Evolutionary conservation across 2,888 invertebrate species (phyloP), one percentile per base, ranked within the genome.

Genomic region (Hanleya hanleyi): DNA sequence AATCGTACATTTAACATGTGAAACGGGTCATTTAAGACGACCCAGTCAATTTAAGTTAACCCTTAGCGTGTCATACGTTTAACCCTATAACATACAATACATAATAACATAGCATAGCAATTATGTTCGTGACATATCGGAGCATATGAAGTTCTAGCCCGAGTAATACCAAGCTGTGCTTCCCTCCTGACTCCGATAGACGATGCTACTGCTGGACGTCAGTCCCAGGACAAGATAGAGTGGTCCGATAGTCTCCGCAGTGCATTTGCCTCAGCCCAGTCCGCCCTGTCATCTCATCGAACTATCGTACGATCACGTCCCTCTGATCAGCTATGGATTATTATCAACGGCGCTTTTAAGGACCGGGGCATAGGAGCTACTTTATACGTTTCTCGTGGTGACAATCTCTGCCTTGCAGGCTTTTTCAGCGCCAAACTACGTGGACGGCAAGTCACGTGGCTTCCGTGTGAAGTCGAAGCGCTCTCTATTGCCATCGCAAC

Each of bases 401-500:
- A n/a, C n/a, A n/a, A n/a, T n/a, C n/a, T n/a, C n/a, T n/a, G n/a
- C n/a, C n/a, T n/a, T n/a, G n/a, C n/a, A n/a, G n/a, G n/a, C n/a
- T n/a, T 68, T 41, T 74, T 71, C 57, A 61, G 41, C 32, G 67
- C 70, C 6, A 74, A 74, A 38, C 68, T 69, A n/a, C 35, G 41
- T 38, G 67, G 76, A 70, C 70, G 71, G 35, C 79, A 81, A 66
- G 72, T 72, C 18, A 73, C 61, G 3, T 80, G 81, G 80, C 62
- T 82, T 29, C 77, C 81, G n/a, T 82, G 81, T 69, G 81, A 83
- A 66, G 67, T 81, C 22, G 81, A 82, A 62, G 81, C 81, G 6
- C 62, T 82, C 4, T 36, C 50, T 9, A 81, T 81, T 29, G 76
- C 76, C 18, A 73, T 79, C 0, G 73, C 79, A 1, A 67, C 79